A percentile compares a stretch with the other conserved stretches of the same genome.
Conservation (phyloP, 2,797 vertebrate species). For the Rhinatrema bivittatum region DNA sequence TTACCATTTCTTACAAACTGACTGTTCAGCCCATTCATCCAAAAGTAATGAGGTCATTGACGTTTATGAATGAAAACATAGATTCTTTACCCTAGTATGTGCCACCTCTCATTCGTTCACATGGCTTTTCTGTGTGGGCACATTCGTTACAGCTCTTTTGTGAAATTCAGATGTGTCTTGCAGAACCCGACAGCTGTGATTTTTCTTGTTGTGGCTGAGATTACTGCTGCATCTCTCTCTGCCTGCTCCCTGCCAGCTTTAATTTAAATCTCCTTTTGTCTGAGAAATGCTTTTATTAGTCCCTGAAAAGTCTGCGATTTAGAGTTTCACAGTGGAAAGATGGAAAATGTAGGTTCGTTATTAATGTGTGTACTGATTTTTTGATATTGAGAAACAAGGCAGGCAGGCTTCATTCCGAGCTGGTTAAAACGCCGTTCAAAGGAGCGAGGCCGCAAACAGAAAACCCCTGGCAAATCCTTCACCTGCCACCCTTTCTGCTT, state of each 20-base stretch:
- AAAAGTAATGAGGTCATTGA: background rate
- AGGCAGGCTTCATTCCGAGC: background rate
- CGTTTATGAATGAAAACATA: constrained; percentile 8
- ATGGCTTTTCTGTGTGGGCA: constrained; percentile 3
- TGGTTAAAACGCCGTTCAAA: background rate
- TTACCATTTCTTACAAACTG: no score
- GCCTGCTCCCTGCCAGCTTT: constrained; percentile 8
- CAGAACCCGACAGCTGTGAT: constrained; percentile 7
- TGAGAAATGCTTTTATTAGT: background rate
- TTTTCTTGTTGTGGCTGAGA: constrained; percentile 14
- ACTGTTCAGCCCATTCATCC: no score
- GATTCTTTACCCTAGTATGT: background rate
- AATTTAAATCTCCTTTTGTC: constrained; percentile 5
- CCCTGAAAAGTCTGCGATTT: background rate
- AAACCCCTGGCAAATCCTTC: no score
- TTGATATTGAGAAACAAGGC: background rate
- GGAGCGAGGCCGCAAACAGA: background rate
- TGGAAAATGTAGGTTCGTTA: background rate
- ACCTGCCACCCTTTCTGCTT: background rate
- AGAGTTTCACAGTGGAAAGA: no score
- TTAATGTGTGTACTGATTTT: no score
- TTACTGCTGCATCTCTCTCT: constrained; percentile 6
- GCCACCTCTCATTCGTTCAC: constrained; percentile 14
- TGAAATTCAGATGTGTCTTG: constrained; percentile 11
- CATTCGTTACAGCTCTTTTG: constrained; percentile 12